Conservation (phyloP, 2,113 vertebrate genomes). For the Nothoprocta pentlandii region DNA sequence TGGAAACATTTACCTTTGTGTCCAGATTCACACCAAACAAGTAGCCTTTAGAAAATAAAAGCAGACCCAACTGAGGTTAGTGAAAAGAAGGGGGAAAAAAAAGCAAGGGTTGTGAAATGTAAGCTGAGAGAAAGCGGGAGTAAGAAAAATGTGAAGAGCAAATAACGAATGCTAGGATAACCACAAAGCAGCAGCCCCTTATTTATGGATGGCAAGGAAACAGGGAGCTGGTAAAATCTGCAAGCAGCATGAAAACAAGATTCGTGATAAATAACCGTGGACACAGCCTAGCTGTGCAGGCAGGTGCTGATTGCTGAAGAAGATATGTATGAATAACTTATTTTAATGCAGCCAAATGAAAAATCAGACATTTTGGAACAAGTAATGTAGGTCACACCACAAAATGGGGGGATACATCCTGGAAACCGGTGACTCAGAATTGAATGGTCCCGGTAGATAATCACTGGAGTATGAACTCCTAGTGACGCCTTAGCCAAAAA, state of each 20-base stretch:
- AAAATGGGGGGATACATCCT: background rate
- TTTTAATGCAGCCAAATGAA: background rate
- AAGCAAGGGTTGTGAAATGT: slow-evolving; percentile 6
- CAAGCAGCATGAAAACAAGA: background rate
- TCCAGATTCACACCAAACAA: background rate
- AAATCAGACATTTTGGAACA: background rate
- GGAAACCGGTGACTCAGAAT: background rate
- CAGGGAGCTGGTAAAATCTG: background rate
- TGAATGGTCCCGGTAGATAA: background rate
- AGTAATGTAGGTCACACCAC: background rate
- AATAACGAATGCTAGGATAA: background rate
- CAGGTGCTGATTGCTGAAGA: background rate
- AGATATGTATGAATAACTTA: background rate
- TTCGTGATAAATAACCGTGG: background rate
- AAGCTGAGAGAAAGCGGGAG: slow-evolving; percentile 52
- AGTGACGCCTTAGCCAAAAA: slow-evolving; percentile 4
- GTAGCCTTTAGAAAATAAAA: slow-evolving; percentile 14
- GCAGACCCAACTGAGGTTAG: background rate
- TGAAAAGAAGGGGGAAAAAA: background rate
- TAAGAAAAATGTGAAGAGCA: slow-evolving; percentile 28
- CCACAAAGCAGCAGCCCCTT: slow-evolving; percentile 6
- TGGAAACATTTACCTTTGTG: background rate
- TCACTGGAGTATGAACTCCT: background rate
- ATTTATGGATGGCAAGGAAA: background rate
- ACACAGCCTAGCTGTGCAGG: background rate